Percentiles rank a stretch among this genome's conserved stretches.
phyloP scores from a whole-genome alignment of 1,140 invertebrate species.

The Augochlora pura region DNA sequence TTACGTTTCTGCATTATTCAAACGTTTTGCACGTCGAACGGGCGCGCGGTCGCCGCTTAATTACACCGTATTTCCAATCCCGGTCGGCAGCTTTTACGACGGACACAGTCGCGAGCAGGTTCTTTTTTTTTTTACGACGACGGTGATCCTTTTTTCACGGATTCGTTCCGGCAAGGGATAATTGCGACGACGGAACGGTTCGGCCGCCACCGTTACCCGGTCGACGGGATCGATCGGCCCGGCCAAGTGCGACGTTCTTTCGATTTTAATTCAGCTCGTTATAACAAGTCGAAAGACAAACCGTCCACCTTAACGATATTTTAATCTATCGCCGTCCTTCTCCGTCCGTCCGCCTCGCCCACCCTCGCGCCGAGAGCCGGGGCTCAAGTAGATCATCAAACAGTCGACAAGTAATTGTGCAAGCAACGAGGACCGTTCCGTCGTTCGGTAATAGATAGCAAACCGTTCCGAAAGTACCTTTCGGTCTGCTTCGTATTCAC shows the following conservation, averaged over 20 bases:
- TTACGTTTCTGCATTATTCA: not conserved
- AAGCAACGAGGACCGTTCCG: constrained; percentile 45
- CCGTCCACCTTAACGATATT: constrained; percentile 47
- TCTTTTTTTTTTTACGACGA: no score
- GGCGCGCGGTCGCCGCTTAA: not conserved
- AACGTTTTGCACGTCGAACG: not conserved
- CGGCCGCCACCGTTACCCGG: not conserved
- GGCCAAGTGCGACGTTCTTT: not conserved
- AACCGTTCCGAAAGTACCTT: constrained; percentile 47
- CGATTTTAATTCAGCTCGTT: constrained; percentile 37
- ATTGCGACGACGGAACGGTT: not conserved
- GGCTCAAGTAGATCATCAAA: constrained; percentile 58
- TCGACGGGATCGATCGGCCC: not conserved
- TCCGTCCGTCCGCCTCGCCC: not conserved
- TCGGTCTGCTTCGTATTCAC: constrained; percentile 50
- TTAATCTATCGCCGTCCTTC: constrained; percentile 47
- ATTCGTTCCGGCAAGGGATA: not conserved
- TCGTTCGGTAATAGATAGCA: constrained; percentile 58
- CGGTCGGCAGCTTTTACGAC: no score
- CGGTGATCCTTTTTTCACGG: not conserved
- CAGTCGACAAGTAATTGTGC: constrained; percentile 61
- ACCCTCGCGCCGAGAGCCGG: constrained; percentile 16
- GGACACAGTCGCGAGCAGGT: no score
- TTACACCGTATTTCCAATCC: not conserved
- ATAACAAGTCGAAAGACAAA: constrained; percentile 42